These are phyloP conservation scores for Chrysolina oricalcia DNA, from an alignment of 2,888 invertebrate species.

Conservation along the genomic window DNA sequence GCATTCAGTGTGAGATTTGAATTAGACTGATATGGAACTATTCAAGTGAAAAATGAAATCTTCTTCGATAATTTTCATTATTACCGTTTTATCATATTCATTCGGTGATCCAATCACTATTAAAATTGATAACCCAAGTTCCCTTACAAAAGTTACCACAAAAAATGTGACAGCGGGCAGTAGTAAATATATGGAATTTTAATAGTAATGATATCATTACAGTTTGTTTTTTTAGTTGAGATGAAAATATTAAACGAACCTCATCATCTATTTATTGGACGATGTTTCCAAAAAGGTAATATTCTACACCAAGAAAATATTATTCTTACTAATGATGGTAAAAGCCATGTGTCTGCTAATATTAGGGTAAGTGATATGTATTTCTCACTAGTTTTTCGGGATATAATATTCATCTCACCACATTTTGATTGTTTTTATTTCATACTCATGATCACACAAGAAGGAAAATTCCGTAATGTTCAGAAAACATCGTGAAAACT, in stretches of 20 bases:
- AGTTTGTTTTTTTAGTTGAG: constrained; percentile 62
- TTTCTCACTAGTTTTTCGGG: not conserved
- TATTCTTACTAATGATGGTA: constrained; percentile 69
- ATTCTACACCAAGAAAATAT: constrained; percentile 69
- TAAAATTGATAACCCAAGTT: constrained; percentile 40
- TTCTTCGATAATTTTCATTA: not conserved
- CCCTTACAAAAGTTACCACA: constrained; percentile 46
- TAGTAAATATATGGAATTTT: constrained; percentile 41
- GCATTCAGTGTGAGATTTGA: not conserved
- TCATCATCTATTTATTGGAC: constrained; percentile 68
- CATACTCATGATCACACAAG: too few species aligned
- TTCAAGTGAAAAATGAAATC: constrained; percentile 12
- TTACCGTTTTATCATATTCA: not conserved
- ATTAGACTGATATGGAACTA: constrained; percentile 2
- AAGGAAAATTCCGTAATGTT: too few species aligned
- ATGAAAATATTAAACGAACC: constrained; percentile 64
- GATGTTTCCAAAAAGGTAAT: constrained; percentile 63
- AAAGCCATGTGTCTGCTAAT: constrained; percentile 68
- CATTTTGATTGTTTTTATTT: too few species aligned
- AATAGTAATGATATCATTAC: not conserved
- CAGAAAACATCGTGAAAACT: too few species aligned
- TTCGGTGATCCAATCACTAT: constrained; percentile 36
- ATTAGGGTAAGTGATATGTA: constrained; percentile 62
- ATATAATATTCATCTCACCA: too few species aligned
- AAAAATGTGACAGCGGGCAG: constrained; percentile 49